Conservation (phyloP, 2,888 invertebrate species). For the Herminia tarsipennalis region DNA sequence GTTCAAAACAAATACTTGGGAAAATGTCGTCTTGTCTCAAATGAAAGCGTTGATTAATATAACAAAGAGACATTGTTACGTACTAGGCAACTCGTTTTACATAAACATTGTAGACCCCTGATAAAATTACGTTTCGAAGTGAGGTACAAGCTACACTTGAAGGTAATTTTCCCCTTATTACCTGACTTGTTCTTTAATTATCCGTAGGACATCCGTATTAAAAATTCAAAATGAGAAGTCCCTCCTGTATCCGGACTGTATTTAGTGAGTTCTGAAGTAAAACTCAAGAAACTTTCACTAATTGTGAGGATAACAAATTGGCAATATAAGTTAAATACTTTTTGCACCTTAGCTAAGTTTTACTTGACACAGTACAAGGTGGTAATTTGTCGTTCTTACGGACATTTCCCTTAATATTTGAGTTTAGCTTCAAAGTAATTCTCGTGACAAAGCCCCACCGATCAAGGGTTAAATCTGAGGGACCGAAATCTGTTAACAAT, state of each 20-base stretch:
- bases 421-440: constrained; percentile 15
- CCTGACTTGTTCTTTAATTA: constrained; percentile 38
- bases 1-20: too few relatives aligned
- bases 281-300: constrained; percentile 47
- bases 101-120: constrained; percentile 19
- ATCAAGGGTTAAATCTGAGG: constrained; percentile 19
- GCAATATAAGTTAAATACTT: constrained; percentile 48
- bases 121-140: constrained; percentile 32
- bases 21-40: constrained; percentile 13
- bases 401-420: constrained; percentile 38
- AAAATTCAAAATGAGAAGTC: constrained; percentile 48
- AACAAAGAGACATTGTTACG: constrained; percentile 13
- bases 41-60: constrained; percentile 21
- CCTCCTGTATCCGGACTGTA: constrained; percentile 41
- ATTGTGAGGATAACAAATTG: constrained; percentile 55
- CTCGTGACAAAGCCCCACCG: constrained; percentile 15
- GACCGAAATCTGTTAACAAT: constrained; percentile 33
- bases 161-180: constrained; percentile 26
- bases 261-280: constrained; percentile 38
- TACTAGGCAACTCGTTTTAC: constrained; percentile 25
- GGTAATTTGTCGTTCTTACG: constrained; percentile 32
- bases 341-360: constrained; percentile 33
- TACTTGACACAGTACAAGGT: constrained; percentile 23
- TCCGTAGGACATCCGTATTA: constrained; percentile 30
- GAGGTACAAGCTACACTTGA: constrained; percentile 20